Base-by-base conservation (phyloP, 2,797 vertebrate genomes). In the Lithobates sylvaticus region DNA sequence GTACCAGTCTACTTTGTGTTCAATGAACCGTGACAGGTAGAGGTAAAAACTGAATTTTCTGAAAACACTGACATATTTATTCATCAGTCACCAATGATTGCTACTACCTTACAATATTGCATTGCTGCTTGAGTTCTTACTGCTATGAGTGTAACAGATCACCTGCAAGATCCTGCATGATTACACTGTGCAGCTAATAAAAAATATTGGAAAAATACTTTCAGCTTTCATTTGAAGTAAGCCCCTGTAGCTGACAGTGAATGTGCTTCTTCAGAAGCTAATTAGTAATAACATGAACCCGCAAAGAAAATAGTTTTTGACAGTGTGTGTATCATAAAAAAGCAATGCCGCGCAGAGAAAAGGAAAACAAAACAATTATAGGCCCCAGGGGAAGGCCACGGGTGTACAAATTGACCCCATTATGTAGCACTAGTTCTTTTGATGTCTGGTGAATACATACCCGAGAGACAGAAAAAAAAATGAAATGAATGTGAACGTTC, bases 331-430 rank as follows among this genome's bases (percentile, higher is more conserved):
- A 64, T 74, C 50, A 65, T 65, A 64, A 82, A 73, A 82, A 39
- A 36, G 70, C 69, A 44, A 42, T 64, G 54, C 23, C 27, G 70
- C 42, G 70, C 10, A 82, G 79, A 26, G 70, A 70, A 29, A 81
- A 73, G 69, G 58, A 61, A 72, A 82, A 64, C 50, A 73, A 81
- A 73, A 73, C 50, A 72, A 47, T 54, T 72, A 81, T 18, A 21
- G 58, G 15, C 79, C 80, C 29, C 54, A 23, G 23, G 80, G 79
- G 80, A 72, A 61, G 36, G 69, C 70, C 80, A 64, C 39, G 44
- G 47, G 70, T 64, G 69, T 73, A 82, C 58, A 64, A 82, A 72
- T 73, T 74, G 80, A 82, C 47, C 80, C 80, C 54, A 74, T 82
- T 82, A 82, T 73, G 80, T 61, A 42, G 54, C 13, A 74, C 50